These are phyloP conservation scores for Drosophila kohkoa DNA, from an alignment of 1,140 invertebrate genomes.

Conservation along the genomic window DNA sequence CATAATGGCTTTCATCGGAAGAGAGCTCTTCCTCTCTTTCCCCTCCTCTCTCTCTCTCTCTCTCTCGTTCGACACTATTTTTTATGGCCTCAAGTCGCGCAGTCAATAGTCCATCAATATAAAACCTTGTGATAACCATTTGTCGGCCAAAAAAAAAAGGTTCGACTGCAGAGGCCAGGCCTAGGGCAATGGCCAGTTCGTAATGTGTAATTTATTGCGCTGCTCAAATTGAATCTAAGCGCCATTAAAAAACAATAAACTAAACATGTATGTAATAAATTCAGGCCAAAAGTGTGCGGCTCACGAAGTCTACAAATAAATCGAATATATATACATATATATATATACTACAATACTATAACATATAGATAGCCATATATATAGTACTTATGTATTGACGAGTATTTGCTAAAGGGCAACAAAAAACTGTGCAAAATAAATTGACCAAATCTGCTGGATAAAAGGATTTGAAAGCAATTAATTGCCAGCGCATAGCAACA, in stretches of 20 bases:
- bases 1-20: neutral
- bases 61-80: neutral
- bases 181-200: constrained; percentile 39
- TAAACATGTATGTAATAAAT: constrained; percentile 81
- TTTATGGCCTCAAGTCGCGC: constrained; percentile 9
- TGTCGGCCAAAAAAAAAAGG: constrained; percentile 22
- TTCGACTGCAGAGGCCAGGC: constrained; percentile 22
- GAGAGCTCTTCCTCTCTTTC: neutral
- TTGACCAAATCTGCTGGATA: constrained; percentile 82
- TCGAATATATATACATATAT: constrained; percentile 11
- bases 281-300: constrained; percentile 47
- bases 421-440: constrained; percentile 76
- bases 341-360: neutral
- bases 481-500: constrained; percentile 71
- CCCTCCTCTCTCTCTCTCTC: too few species aligned
- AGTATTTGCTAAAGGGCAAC: constrained; percentile 42
- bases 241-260: constrained; percentile 83
- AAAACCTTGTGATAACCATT: constrained; percentile 6
- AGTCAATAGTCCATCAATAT: constrained; percentile 18
- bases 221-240: constrained; percentile 80
- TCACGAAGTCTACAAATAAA: constrained; percentile 12
- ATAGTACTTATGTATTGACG: constrained; percentile 8
- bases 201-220: constrained; percentile 79
- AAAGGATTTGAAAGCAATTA: constrained; percentile 83
- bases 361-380: too few species aligned